Percentiles rank a stretch among this genome's conserved stretches.
Evolutionary conservation across 2,888 invertebrate genomes (phyloP).

Genomic region (Subacronicta megacephala): DNA sequence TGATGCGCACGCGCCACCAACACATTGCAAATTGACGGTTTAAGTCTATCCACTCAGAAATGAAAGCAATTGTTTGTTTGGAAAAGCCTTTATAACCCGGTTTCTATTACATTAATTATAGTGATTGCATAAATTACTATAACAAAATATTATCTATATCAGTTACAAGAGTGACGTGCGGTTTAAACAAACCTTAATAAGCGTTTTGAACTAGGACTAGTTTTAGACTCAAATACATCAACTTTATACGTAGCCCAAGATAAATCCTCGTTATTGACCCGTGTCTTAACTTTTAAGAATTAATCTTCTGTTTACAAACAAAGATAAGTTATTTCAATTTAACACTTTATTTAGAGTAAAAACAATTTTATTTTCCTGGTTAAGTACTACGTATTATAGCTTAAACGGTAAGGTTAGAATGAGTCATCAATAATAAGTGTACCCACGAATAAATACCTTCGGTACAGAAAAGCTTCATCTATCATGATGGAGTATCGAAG

Average conservation of each 20-base stretch:
- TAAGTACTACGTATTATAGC: background rate
- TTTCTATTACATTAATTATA: background rate
- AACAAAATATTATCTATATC: too few species aligned
- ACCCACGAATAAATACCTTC: slow-evolving; percentile 1
- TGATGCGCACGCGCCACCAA: slow-evolving; percentile 57
- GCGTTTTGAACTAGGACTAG: background rate
- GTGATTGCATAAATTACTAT: too few species aligned
- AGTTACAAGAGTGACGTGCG: too few species aligned
- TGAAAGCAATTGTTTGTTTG: slow-evolving; percentile 47
- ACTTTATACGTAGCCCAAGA: background rate
- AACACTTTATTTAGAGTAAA: slow-evolving; percentile 19
- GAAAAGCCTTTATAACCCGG: slow-evolving; percentile 14
- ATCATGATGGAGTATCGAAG: slow-evolving; percentile 48
- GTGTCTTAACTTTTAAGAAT: background rate
- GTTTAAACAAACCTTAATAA: too few species aligned
- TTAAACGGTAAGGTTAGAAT: slow-evolving; percentile 7
- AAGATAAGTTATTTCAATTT: too few species aligned
- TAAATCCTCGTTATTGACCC: too few species aligned
- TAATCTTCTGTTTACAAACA: slow-evolving; percentile 16
- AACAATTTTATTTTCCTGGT: slow-evolving; percentile 25
- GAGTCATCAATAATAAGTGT: slow-evolving; percentile 10
- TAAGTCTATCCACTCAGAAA: slow-evolving; percentile 51
- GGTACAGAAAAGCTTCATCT: slow-evolving; percentile 21
- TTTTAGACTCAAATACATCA: too few species aligned
- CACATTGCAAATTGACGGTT: slow-evolving; percentile 75